Evolutionary conservation across 2,113 vertebrate species (phyloP).

Genomic region (Cinclus cinclus): DNA sequence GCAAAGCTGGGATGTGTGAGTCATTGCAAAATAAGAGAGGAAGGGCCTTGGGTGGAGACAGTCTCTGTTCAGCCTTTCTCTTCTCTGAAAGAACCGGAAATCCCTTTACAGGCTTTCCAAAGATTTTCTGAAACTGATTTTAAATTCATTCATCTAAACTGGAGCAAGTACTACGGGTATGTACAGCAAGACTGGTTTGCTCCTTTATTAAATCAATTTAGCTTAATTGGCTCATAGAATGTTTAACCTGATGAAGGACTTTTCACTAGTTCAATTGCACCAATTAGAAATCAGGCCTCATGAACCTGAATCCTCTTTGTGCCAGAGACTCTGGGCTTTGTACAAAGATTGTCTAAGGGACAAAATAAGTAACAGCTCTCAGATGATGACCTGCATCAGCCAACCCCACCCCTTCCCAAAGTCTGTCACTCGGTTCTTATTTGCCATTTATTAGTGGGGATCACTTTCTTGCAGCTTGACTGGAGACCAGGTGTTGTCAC

Average conservation of each 20-base stretch:
- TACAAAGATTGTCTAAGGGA: neutral
- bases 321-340: neutral
- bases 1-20: neutral
- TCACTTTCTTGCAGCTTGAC: no score
- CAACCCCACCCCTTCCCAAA: no score
- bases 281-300: neutral
- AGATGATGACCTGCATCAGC: neutral
- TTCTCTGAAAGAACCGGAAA: neutral
- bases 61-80: neutral
- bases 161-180: neutral
- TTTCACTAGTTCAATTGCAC: neutral
- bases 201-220: neutral
- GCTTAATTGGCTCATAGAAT: neutral
- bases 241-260: neutral
- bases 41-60: neutral
- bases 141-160: neutral
- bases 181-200: neutral
- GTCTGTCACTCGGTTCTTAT: no score
- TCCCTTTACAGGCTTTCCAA: neutral
- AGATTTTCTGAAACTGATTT: neutral
- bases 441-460: no score
- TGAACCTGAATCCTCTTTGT: neutral
- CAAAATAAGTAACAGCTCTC: neutral
- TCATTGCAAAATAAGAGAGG: neutral
- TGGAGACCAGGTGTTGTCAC: no score